phyloP scores from a whole-genome alignment of 2,888 invertebrate species.

The Anorthoa munda region DNA sequence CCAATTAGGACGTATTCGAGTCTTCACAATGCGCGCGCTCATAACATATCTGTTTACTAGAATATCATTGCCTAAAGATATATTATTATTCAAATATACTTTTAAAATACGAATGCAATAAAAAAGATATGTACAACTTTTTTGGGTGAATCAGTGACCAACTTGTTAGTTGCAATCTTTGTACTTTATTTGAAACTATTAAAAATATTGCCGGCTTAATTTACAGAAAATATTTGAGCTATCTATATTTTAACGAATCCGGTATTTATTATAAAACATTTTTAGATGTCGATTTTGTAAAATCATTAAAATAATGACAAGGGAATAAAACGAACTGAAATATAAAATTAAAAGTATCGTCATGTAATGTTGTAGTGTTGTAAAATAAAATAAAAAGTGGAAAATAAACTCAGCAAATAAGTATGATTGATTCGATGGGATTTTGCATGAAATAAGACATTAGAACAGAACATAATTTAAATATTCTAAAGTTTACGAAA shows the following conservation, averaged over 20 bases:
- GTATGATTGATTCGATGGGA: constrained; percentile 72
- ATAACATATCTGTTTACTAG: no score
- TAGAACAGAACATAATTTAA: constrained; percentile 45
- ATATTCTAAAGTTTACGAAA: constrained; percentile 35
- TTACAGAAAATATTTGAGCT: constrained; percentile 63
- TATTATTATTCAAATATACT: neutral
- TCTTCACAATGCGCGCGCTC: no score
- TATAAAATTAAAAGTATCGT: constrained; percentile 80
- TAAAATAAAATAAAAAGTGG: constrained; percentile 72
- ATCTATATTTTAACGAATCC: constrained; percentile 65
- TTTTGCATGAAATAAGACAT: constrained; percentile 72
- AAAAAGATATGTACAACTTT: neutral
- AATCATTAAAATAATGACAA: constrained; percentile 82
- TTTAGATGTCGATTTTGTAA: constrained; percentile 79
- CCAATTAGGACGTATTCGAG: no score
- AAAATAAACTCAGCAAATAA: constrained; percentile 66
- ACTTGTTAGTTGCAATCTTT: neutral
- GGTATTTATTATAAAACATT: constrained; percentile 65
- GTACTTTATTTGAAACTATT: neutral
- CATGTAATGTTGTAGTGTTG: constrained; percentile 80
- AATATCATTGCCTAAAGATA: no score
- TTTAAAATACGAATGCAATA: neutral
- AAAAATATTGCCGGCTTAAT: neutral
- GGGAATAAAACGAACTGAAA: constrained; percentile 89
- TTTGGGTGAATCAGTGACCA: neutral